These are phyloP conservation scores for Drosophila tsacasi DNA, from an alignment of 1,140 invertebrate species.

Conservation along the genomic window DNA sequence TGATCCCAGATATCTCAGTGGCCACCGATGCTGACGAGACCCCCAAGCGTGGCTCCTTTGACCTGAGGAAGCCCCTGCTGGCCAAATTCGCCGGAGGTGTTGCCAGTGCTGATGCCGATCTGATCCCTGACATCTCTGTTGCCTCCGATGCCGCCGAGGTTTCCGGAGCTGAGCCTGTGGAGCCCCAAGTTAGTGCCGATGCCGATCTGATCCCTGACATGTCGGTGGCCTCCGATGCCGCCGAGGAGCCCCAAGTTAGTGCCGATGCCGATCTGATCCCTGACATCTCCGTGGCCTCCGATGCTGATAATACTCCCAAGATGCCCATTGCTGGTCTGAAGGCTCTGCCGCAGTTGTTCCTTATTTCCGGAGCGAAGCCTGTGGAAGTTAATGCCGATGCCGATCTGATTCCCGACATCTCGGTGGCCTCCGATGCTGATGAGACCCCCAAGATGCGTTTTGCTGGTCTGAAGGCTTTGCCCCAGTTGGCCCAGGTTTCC, in stretches of 20 bases:
- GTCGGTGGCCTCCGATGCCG: slow-evolving; percentile 53
- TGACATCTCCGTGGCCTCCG: slow-evolving; percentile 57
- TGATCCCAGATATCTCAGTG: slow-evolving; percentile 53
- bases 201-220: slow-evolving; percentile 58
- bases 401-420: slow-evolving; percentile 52
- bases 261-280: slow-evolving; percentile 52
- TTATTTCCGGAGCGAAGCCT: slow-evolving; percentile 9
- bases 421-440: slow-evolving; percentile 60
- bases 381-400: slow-evolving; percentile 8
- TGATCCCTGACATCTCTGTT: slow-evolving; percentile 63
- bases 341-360: not conserved
- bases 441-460: slow-evolving; percentile 5
- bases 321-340: slow-evolving; percentile 7
- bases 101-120: slow-evolving; percentile 31
- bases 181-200: slow-evolving; percentile 12
- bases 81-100: slow-evolving; percentile 11
- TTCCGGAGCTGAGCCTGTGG: slow-evolving; percentile 2
- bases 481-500: not conserved
- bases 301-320: slow-evolving; percentile 38
- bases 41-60: slow-evolving; percentile 12
- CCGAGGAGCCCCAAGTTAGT: not conserved
- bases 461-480: slow-evolving; percentile 19
- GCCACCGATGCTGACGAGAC: slow-evolving; percentile 46
- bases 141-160: slow-evolving; percentile 44
- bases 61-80: slow-evolving; percentile 8